phyloP scores from a whole-genome alignment of 1,140 invertebrate genomes.

The Lanistes nyassanus region DNA sequence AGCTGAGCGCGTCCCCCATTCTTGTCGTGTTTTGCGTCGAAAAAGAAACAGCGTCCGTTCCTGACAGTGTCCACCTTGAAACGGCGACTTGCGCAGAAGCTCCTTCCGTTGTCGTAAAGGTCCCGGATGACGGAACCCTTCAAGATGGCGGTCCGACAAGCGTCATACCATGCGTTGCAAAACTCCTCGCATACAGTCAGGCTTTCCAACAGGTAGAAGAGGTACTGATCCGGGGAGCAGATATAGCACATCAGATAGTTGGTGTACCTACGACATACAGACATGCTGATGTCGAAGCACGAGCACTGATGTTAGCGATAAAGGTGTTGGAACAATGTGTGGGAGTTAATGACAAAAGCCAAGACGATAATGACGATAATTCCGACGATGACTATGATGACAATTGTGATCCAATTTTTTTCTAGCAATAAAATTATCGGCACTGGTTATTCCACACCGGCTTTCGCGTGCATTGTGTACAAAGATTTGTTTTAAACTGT shows the following conservation, averaged over 20 bases:
- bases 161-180: conserved; percentile 61
- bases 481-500: too few species aligned
- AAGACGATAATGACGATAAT: too few species aligned
- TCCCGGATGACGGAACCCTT: conserved; percentile 60
- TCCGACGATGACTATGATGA: too few species aligned
- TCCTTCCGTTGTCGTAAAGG: conserved; percentile 60
- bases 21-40: conserved; percentile 45
- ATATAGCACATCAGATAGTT: conserved; percentile 69
- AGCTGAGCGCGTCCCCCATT: background rate
- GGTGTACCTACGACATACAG: conserved; percentile 46
- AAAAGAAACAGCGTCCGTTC: conserved; percentile 58
- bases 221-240: conserved; percentile 64
- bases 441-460: too few species aligned
- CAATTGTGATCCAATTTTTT: too few species aligned
- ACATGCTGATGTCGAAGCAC: too few species aligned
- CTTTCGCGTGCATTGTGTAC: too few species aligned
- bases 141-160: conserved; percentile 49
- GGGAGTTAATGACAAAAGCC: too few species aligned
- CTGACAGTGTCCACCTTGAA: conserved; percentile 52
- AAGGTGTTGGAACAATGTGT: too few species aligned
- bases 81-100: conserved; percentile 62
- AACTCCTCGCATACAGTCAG: conserved; percentile 65
- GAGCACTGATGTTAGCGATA: too few species aligned
- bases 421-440: too few species aligned
- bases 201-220: conserved; percentile 62